phyloP scores from a whole-genome alignment of 92 coral and sea anemone species.

The Blastomussa wellsi region DNA sequence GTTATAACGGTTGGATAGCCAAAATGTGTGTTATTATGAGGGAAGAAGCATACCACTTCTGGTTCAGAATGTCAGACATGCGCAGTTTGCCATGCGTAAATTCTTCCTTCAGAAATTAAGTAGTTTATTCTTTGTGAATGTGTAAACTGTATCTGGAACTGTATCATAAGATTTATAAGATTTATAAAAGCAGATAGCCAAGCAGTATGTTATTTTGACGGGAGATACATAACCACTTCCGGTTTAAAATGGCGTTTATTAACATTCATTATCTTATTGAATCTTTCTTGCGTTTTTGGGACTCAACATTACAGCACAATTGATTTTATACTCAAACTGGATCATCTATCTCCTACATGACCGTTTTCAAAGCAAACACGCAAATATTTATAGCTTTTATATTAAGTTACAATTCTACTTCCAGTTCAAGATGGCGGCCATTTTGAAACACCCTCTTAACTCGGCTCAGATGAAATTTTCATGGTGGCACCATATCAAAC shows the following conservation, averaged over 20 bases:
- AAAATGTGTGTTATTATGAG: too few species aligned
- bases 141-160: neutral
- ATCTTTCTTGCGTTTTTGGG: constrained; percentile 33
- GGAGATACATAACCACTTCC: too few species aligned
- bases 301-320: constrained; percentile 9
- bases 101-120: constrained; percentile 8
- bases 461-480: constrained; percentile 13
- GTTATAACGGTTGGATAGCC: neutral
- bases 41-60: too few species aligned
- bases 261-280: constrained; percentile 8
- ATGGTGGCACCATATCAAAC: constrained; percentile 58
- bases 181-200: too few species aligned
- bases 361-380: constrained; percentile 12
- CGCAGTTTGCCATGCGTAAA: neutral
- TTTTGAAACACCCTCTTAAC: constrained; percentile 42
- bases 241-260: too few species aligned
- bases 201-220: too few species aligned
- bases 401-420: constrained; percentile 33
- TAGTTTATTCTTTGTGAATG: constrained; percentile 18
- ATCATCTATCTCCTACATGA: neutral
- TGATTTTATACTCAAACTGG: constrained; percentile 19
- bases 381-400: neutral
- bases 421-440: constrained; percentile 47
- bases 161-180: too few species aligned
- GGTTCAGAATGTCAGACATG: constrained; percentile 32